These are phyloP conservation scores for Perodicticus potto DNA, from an alignment of 2,797 vertebrate species.

Conservation along the genomic window DNA sequence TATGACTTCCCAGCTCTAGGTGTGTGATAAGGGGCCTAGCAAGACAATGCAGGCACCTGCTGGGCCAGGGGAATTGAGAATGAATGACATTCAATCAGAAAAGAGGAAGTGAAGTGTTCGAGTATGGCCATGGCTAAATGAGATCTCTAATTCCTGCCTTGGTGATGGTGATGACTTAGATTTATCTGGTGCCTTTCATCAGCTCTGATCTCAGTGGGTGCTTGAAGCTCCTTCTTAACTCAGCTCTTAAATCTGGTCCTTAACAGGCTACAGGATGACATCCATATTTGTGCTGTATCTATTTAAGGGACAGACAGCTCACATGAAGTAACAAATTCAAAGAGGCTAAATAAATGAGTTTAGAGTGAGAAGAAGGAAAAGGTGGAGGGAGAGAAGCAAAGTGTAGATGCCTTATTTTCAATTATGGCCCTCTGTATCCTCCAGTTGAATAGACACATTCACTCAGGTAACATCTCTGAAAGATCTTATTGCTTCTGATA, in stretches of 20 bases:
- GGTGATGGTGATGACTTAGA: constrained; percentile 53
- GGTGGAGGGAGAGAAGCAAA: background rate
- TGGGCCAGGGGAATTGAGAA: constrained; percentile 11
- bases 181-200: constrained; percentile 16
- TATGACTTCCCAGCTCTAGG: background rate
- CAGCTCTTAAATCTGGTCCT: constrained; percentile 53
- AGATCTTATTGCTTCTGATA: background rate
- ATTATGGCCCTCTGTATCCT: background rate
- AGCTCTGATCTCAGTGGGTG: constrained; percentile 47
- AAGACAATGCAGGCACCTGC: constrained; percentile 35
- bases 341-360: constrained; percentile 15
- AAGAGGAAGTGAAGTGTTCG: constrained; percentile 54
- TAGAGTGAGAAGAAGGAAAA: background rate
- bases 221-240: background rate
- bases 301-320: constrained; percentile 39
- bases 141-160: constrained; percentile 64
- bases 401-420: background rate
- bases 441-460: background rate
- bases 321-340: background rate
- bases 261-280: background rate
- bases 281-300: background rate
- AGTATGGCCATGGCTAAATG: constrained; percentile 46
- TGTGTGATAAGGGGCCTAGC: background rate
- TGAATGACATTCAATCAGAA: constrained; percentile 27
- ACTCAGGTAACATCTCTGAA: background rate